phyloP scores from a whole-genome alignment of 2,113 vertebrate genomes.

The Bufo gargarizans region DNA sequence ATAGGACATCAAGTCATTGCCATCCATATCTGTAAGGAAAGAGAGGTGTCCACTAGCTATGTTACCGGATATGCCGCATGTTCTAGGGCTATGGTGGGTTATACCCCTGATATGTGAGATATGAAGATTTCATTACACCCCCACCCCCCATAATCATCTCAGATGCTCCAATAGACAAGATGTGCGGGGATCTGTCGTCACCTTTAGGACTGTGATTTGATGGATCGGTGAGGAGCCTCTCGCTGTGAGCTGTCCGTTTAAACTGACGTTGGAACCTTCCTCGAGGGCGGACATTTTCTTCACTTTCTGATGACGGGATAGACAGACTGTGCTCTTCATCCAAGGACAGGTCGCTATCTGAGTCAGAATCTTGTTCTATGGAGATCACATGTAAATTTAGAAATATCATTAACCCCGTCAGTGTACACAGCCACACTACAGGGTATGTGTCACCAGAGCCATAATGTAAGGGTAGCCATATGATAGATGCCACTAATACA shows the following conservation, averaged over 20 bases:
- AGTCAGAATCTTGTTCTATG: constrained; percentile 91
- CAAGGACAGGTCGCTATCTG: constrained; percentile 93
- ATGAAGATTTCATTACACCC: too few relatives aligned
- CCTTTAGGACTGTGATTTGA: constrained; percentile 87
- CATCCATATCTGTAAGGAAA: constrained; percentile 85
- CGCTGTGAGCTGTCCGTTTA: constrained; percentile 87
- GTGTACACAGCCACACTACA: neutral
- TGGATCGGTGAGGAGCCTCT: constrained; percentile 90
- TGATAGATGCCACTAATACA: neutral
- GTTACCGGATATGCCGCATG: neutral
- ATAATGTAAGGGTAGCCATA: neutral
- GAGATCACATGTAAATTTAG: neutral
- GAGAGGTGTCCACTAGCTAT: constrained; percentile 27
- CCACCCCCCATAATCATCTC: too few relatives aligned
- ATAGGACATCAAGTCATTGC: constrained; percentile 94
- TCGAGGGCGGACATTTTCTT: constrained; percentile 90
- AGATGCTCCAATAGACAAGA: too few relatives aligned
- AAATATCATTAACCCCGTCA: too few relatives aligned
- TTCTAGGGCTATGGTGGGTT: too few relatives aligned
- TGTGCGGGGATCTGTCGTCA: constrained; percentile 59
- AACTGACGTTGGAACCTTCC: constrained; percentile 91
- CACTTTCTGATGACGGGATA: constrained; percentile 94
- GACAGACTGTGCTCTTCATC: constrained; percentile 95
- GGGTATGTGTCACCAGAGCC: neutral
- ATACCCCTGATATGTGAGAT: too few relatives aligned